phyloP scores from a whole-genome alignment of 2,888 invertebrate species.

The Drosophila stalkeri region DNA sequence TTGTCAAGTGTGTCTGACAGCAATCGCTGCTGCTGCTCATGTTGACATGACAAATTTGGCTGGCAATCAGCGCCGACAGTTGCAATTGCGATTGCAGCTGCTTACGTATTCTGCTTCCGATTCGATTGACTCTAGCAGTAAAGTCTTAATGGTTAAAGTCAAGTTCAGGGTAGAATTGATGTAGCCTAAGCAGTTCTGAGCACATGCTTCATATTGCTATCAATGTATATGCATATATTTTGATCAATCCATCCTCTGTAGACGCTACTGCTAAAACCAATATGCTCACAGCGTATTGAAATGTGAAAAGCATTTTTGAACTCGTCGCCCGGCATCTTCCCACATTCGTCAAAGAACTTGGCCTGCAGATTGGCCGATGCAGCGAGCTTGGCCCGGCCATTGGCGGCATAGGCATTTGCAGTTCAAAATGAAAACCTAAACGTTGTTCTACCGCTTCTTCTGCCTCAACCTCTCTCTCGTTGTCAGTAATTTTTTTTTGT shows the following conservation, averaged over 20 bases:
- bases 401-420: conserved; percentile 16
- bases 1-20: conserved; percentile 69
- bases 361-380: conserved; percentile 43
- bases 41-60: conserved; percentile 71
- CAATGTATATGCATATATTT: neutral
- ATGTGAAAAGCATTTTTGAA: conserved; percentile 40
- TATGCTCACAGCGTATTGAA: neutral
- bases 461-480: neutral
- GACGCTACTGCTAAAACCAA: neutral
- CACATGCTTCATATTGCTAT: neutral
- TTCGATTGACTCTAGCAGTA: neutral
- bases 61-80: conserved; percentile 17
- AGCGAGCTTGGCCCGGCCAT: conserved; percentile 3
- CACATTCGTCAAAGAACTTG: conserved; percentile 71
- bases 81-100: conserved; percentile 2
- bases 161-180: neutral
- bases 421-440: conserved; percentile 37
- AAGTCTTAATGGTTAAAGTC: neutral
- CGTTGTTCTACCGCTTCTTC: conserved; percentile 30
- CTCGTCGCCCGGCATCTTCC: conserved; percentile 56
- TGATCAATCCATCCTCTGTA: neutral
- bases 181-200: neutral
- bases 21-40: conserved; percentile 24
- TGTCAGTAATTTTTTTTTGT: too few species aligned
- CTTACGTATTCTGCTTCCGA: neutral